These are phyloP conservation scores for Eciton burchellii DNA, from an alignment of 1,140 invertebrate species.

Conservation along the genomic window DNA sequence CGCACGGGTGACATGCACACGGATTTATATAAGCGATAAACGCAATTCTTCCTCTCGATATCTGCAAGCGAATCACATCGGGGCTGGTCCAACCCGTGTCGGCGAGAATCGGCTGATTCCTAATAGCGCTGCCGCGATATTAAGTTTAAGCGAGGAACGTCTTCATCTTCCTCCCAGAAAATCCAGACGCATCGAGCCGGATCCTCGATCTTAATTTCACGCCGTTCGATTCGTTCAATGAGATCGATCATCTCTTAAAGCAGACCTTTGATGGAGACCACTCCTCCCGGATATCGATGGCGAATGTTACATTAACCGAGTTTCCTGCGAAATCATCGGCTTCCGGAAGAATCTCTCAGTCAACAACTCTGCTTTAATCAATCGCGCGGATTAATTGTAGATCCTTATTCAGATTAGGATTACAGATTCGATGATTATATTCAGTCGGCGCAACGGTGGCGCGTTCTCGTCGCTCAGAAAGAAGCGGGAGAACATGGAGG, in stretches of 20 bases:
- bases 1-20: constrained; percentile 3
- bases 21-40: constrained; percentile 57
- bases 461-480: background rate
- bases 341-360: constrained; percentile 10
- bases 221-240: too few species aligned
- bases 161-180: background rate
- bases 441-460: background rate
- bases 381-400: constrained; percentile 18
- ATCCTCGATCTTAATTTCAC: background rate
- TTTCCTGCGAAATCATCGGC: background rate
- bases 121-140: background rate
- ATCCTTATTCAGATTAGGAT: constrained; percentile 15
- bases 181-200: background rate
- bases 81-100: constrained; percentile 37
- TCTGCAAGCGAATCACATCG: constrained; percentile 19
- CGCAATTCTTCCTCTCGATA: constrained; percentile 3
- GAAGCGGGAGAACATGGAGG: background rate
- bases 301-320: too few species aligned
- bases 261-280: too few species aligned
- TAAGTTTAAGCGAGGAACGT: too few species aligned
- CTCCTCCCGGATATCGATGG: too few species aligned
- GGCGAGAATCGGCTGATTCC: background rate
- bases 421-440: background rate
- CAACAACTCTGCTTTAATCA: too few species aligned
- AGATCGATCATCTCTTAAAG: too few species aligned